Evolutionary conservation across 2,797 vertebrate genomes (phyloP).

Genomic region (Loris lydekkerianus): DNA sequence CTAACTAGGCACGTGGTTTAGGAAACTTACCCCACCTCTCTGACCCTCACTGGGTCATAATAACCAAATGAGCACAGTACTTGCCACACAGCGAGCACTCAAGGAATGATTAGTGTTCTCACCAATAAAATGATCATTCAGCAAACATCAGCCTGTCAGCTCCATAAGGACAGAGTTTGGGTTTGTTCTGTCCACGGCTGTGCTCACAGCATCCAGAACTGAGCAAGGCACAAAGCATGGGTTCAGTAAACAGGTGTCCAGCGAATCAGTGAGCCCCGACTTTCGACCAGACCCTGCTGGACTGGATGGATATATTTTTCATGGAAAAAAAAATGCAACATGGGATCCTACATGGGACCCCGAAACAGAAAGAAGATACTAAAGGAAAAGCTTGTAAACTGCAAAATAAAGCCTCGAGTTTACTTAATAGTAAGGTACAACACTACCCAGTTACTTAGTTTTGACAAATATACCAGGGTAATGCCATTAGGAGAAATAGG

Average conservation of each 20-base stretch:
- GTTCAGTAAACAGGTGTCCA: neutral
- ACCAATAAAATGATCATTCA: neutral
- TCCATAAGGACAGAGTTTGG: neutral
- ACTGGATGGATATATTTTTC: neutral
- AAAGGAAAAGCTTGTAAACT: neutral
- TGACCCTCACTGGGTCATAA: neutral
- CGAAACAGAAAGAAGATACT: neutral
- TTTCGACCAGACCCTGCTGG: neutral
- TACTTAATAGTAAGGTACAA: neutral
- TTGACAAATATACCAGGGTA: neutral
- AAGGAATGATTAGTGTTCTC: neutral
- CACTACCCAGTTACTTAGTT: neutral
- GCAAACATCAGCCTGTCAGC: neutral
- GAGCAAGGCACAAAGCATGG: neutral
- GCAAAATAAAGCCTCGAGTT: neutral
- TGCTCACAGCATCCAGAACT: neutral
- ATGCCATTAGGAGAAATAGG: fast-evolving
- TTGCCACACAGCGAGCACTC: neutral
- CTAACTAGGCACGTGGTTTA: neutral
- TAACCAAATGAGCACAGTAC: neutral
- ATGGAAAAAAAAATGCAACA: neutral
- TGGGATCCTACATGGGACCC: neutral
- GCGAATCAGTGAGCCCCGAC: neutral
- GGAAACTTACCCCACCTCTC: neutral
- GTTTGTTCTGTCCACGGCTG: neutral